Conservation (phyloP, 2,797 vertebrate species). For the Lophura swinhoii region DNA sequence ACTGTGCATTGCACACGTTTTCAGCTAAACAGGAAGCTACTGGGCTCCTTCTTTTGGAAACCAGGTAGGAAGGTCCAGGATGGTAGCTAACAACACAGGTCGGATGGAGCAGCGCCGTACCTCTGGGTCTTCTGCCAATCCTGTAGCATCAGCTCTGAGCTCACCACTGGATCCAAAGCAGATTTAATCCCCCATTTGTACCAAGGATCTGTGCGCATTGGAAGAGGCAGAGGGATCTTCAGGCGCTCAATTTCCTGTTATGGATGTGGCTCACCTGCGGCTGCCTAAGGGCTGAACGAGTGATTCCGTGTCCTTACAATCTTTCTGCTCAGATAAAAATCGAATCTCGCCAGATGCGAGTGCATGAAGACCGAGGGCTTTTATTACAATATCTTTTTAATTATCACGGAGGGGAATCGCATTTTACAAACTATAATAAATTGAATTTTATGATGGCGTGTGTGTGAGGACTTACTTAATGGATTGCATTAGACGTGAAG, state of each 20-base stretch:
- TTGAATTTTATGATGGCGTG: slow-evolving; percentile 22
- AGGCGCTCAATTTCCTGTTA: neutral
- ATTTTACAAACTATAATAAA: slow-evolving; percentile 10
- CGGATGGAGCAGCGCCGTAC: neutral
- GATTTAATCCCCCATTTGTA: rapidly evolving
- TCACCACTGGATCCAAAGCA: neutral
- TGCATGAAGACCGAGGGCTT: neutral
- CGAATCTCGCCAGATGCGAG: neutral
- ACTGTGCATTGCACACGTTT: neutral
- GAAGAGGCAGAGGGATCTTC: neutral
- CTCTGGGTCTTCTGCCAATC: neutral
- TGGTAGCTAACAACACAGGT: neutral
- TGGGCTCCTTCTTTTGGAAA: neutral
- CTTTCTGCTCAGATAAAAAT: neutral
- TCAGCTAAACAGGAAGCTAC: neutral
- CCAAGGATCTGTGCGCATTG: rapidly evolving
- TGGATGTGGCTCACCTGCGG: neutral
- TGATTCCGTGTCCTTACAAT: neutral
- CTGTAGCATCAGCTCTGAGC: neutral
- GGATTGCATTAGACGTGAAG: neutral
- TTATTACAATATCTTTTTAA: slow-evolving; percentile 48
- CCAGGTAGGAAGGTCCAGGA: neutral
- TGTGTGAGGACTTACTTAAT: slow-evolving; percentile 2
- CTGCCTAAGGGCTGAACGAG: neutral
- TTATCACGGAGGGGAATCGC: neutral